A percentile compares a stretch with the other conserved stretches of the same genome.
phyloP scores from a whole-genome alignment of 2,797 vertebrate species.

The Spondyliosoma cantharus region DNA sequence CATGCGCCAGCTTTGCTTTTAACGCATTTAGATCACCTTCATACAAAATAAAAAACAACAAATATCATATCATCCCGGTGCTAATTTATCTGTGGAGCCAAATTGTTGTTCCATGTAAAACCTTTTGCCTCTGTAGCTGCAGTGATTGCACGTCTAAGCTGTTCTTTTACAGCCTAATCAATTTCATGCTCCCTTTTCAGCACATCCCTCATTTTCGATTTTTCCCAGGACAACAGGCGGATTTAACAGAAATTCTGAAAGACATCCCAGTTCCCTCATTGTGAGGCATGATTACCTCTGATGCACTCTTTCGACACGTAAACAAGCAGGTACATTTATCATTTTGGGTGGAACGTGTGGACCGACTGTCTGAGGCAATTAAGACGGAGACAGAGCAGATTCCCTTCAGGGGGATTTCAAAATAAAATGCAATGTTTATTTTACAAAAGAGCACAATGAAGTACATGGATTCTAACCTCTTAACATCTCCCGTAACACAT shows the following conservation, averaged over 20 bases:
- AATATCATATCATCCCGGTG: conserved; percentile 41
- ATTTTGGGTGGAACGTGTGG: conserved; percentile 20
- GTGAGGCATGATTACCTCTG: conserved; percentile 34
- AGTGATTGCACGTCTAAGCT: conserved; percentile 60
- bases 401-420: conserved; percentile 13
- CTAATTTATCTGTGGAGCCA: conserved; percentile 57
- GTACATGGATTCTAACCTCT: conserved; percentile 17
- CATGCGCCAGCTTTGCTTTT: conserved; percentile 54
- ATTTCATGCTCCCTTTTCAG: conserved; percentile 67
- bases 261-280: conserved; percentile 16
- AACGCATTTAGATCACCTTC: conserved; percentile 56
- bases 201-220: conserved; percentile 50
- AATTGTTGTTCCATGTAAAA: conserved; percentile 17
- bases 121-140: conserved; percentile 33
- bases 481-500: conserved; percentile 6
- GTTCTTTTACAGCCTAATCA: conserved; percentile 64
- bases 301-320: conserved; percentile 32
- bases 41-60: conserved; percentile 52
- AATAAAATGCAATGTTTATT: conserved; percentile 18
- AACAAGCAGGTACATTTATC: conserved; percentile 41
- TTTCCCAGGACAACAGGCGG: conserved; percentile 38
- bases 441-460: conserved; percentile 17
- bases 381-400: conserved; percentile 31
- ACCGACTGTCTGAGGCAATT: conserved; percentile 23
- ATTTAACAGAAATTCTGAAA: conserved; percentile 41